Percentiles rank a stretch among this genome's conserved stretches.
phyloP scores from a whole-genome alignment of 2,113 vertebrate genomes.

The Saccopteryx leptura region DNA sequence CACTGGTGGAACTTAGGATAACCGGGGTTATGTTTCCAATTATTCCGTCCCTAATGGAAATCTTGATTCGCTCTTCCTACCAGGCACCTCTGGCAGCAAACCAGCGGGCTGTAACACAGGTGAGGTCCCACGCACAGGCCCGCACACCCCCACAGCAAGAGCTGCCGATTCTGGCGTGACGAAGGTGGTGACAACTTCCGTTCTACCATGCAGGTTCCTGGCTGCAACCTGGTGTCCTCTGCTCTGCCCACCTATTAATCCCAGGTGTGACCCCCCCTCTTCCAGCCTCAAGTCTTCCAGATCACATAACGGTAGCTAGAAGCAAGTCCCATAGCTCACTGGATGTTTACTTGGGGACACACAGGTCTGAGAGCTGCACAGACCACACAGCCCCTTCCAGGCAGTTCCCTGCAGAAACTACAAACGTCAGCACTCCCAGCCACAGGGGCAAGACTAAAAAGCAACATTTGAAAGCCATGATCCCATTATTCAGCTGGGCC shows the following conservation, averaged over 20 bases:
- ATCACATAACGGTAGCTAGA: background rate
- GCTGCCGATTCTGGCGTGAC: fast-evolving
- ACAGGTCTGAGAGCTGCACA: background rate
- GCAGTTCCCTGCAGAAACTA: background rate
- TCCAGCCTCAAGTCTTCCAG: background rate
- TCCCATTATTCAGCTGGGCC: background rate
- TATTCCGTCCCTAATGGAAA: background rate
- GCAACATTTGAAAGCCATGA: background rate
- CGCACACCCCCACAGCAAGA: fast-evolving
- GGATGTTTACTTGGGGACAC: background rate
- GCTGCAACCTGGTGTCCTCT: background rate
- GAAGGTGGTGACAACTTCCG: background rate
- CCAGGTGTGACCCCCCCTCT: background rate
- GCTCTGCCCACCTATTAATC: background rate
- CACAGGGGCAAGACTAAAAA: background rate
- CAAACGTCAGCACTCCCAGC: background rate
- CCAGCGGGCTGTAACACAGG: fast-evolving
- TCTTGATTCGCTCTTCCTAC: background rate
- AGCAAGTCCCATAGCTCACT: background rate
- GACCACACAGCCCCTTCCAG: background rate
- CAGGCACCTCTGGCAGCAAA: background rate
- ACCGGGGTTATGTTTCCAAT: fast-evolving
- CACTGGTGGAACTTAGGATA: background rate
- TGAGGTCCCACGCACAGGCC: background rate
- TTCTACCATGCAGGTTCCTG: background rate